Evolutionary conservation across 2,888 invertebrate species (phyloP).

Genomic region (Drosophila falleni): DNA sequence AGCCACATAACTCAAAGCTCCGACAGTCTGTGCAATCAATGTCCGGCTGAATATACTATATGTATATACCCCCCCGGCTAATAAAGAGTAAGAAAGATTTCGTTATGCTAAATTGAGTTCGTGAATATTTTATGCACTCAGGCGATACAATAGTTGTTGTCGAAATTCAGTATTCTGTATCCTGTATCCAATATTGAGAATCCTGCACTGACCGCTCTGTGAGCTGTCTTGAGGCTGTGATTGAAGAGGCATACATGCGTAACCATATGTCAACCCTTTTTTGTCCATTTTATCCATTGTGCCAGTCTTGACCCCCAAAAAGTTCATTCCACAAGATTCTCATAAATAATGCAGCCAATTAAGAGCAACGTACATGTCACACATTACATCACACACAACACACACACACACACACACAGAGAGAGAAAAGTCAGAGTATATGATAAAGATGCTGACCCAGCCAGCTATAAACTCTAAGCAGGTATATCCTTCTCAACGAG

Average conservation of each 20-base stretch:
- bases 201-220: constrained; percentile 27
- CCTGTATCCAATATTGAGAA: constrained; percentile 1
- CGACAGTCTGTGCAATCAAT: constrained; percentile 35
- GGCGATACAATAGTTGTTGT: constrained; percentile 59
- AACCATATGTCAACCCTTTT: constrained; percentile 72
- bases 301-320: background rate
- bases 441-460: constrained; percentile 20
- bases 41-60: constrained; percentile 10
- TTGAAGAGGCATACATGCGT: constrained; percentile 47
- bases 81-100: constrained; percentile 35
- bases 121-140: constrained; percentile 64
- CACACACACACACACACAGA: background rate
- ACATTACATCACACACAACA: constrained; percentile 35
- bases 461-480: background rate
- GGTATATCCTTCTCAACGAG: constrained; percentile 53
- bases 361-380: constrained; percentile 61
- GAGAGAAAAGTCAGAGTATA: background rate
- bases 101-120: constrained; percentile 71
- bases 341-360: constrained; percentile 77
- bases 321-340: constrained; percentile 13
- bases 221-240: constrained; percentile 43
- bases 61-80: constrained; percentile 15
- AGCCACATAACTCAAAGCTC: constrained; percentile 59
- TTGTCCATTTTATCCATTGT: constrained; percentile 9
- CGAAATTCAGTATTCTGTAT: constrained; percentile 18